A percentile compares a stretch with the other conserved stretches of the same genome.
Conservation (phyloP, 2,113 vertebrate genomes). For the Nasalis larvatus region DNA sequence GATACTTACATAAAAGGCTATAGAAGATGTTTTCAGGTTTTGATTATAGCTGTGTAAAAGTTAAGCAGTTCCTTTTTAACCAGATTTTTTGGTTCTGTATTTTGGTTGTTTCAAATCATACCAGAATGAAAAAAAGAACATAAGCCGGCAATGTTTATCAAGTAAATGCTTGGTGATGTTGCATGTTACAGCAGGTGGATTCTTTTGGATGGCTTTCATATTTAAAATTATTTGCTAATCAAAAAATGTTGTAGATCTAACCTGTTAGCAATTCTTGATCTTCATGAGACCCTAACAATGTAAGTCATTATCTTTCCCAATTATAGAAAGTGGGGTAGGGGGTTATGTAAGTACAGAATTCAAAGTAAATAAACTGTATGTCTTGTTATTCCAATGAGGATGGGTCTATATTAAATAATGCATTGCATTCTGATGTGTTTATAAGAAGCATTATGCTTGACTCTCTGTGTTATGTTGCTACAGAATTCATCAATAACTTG, state of each 20-base stretch:
- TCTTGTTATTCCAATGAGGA: neutral
- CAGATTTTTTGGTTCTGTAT: neutral
- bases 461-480: neutral
- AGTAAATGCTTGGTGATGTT: conserved; percentile 41
- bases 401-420: neutral
- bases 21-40: neutral
- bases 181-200: neutral
- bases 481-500: conserved; percentile 18
- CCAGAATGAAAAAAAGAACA: conserved; percentile 18
- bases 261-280: neutral
- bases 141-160: neutral
- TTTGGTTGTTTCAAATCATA: conserved; percentile 28
- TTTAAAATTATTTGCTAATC: conserved; percentile 44
- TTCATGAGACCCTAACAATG: conserved; percentile 45
- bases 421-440: neutral
- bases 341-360: neutral
- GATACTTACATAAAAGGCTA: neutral
- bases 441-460: neutral
- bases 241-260: conserved; percentile 6
- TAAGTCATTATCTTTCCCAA: conserved; percentile 37
- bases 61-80: conserved; percentile 18
- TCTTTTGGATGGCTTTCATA: conserved; percentile 36
- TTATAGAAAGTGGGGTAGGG: neutral
- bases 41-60: neutral
- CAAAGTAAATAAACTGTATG: conserved; percentile 28